Percentiles rank a stretch among this genome's conserved stretches.
These are phyloP conservation scores for Nomada goodeniana DNA, from an alignment of 2,888 invertebrate genomes.

Conservation along the genomic window DNA sequence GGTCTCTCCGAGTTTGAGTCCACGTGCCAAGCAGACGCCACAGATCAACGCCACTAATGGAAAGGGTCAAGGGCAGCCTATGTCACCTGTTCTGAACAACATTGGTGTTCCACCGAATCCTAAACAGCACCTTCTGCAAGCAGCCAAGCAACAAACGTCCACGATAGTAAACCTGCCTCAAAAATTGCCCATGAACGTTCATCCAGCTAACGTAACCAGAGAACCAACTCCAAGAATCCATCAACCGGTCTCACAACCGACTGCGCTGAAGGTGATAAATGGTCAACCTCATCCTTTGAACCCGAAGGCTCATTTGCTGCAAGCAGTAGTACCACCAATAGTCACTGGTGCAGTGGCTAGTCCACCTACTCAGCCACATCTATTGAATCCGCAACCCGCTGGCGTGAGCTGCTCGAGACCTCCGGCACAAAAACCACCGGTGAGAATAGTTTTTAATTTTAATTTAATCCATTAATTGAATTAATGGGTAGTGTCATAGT, in stretches of 20 bases:
- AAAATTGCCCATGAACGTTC: slow-evolving; percentile 78
- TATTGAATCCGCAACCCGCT: slow-evolving; percentile 84
- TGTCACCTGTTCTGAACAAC: slow-evolving; percentile 81
- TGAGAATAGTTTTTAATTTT: slow-evolving; percentile 36
- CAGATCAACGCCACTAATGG: slow-evolving; percentile 70
- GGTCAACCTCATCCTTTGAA: slow-evolving; percentile 82
- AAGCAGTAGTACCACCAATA: slow-evolving; percentile 84
- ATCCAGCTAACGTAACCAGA: slow-evolving; percentile 72
- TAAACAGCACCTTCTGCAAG: slow-evolving; percentile 84
- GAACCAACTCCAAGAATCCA: slow-evolving; percentile 75
- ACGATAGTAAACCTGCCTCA: slow-evolving; percentile 80
- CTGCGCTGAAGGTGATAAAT: slow-evolving; percentile 78
- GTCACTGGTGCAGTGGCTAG: slow-evolving; percentile 86
- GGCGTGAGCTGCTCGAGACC: slow-evolving; percentile 79
- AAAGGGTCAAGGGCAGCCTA: slow-evolving; percentile 79
- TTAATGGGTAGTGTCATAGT: not conserved
- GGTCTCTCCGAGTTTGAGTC: slow-evolving; percentile 79
- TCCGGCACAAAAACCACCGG: slow-evolving; percentile 75
- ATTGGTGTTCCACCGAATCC: slow-evolving; percentile 82
- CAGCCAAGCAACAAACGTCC: slow-evolving; percentile 81
- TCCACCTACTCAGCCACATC: slow-evolving; percentile 85
- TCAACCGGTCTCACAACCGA: slow-evolving; percentile 76
- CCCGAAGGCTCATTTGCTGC: slow-evolving; percentile 83
- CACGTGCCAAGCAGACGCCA: slow-evolving; percentile 73
- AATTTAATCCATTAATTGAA: not conserved